Evolutionary conservation across 2,113 vertebrate species (phyloP), one percentile per base, ranked within the genome.

Genomic region (Dasyornis broadbenti): DNA sequence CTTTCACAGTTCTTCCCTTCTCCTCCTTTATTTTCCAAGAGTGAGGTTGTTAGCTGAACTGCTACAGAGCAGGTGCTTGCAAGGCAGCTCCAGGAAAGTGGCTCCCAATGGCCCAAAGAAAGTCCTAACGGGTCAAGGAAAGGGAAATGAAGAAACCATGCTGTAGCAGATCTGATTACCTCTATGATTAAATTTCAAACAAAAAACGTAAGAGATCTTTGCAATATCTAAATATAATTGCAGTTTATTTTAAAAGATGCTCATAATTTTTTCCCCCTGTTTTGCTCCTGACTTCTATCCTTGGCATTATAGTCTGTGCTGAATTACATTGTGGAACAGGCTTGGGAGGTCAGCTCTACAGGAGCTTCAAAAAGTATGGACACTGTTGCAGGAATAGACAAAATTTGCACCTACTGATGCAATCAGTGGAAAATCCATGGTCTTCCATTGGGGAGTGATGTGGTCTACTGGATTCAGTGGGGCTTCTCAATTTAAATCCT

Each of bases 1-100:
- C 63, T 82, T 88, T 68, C 21, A 47, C 28, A 75, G 16, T 33
- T 79, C 40, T 71, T 85, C 33, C 39, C 4, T 30, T 61, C 24
- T 69, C 23, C 27, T 47, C 13, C 40, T 60, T 57, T 82, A 10
- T 90, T 82, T 94, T 92, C 54, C 40, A 47, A 52, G 61, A 35
- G n/a, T 68, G 75, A 71, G 40, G 60, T 24, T 66, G n/a, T 82
- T 84, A 88, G 60, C 69, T 82, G 60, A 84, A 50, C 44, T 56
- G n/a, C 68, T 90, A 60, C 50, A 86, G 78, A 84, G 54, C 84
- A 88, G 83, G 61, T 90, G 57, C 31, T 90, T 86, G 71, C 31
- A 40, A 82, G 66, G 63, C 75, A 86, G 39, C 40, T 82, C 56
- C 45, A 50, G 63, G 54, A 30, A 92, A 33, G 75, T 14, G 27